Base-by-base conservation (phyloP, 2,888 invertebrate genomes). In the Siphlonurus alternatus region DNA sequence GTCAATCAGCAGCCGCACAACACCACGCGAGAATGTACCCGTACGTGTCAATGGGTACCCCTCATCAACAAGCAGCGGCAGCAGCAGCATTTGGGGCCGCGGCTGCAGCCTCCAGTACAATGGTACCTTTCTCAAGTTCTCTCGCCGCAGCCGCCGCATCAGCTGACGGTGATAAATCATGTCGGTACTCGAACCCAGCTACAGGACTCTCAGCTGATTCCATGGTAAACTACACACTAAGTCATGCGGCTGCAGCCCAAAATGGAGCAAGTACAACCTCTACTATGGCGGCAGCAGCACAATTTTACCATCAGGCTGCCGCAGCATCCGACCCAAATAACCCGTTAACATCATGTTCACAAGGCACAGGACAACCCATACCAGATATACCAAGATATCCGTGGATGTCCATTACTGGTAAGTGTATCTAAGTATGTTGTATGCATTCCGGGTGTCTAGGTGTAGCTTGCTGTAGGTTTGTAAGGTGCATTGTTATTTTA, bases 381-480 rank as follows among this genome's bases (percentile, higher is more conserved):
- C 90, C 91, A 62, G 93, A 93, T 79, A 88, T 93, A 75, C 93
- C 93, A 65, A 85, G 93, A 74, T 93, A 94, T 77, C 93, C 93
- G 61, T 94, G 93, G 93, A 93, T 94, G 93, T 90, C 93, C 74
- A 91, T 93, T 78, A 93, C 93, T 82, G 93, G 93, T 93, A 83
- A 87, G 83, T 80, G 61, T 10, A n/a, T 15, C 53, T n/a, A n/a
- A n/a, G n/a, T n/a, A n/a, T n/a, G n/a, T n/a, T n/a, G n/a, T n/a
- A n/a, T n/a, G n/a, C n/a, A n/a, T n/a, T n/a, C n/a, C 15, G 38
- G 38, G 38, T 38, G 38, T 38, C 7, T 38, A 15, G 15, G 38
- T 38, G 38, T 38, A 38, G n/a, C n/a, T n/a, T n/a, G n/a, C n/a
- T n/a, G n/a, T n/a, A n/a, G n/a, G n/a, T n/a, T n/a, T n/a, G n/a